phyloP scores from a whole-genome alignment of 2,113 vertebrate genomes.

The Melospiza georgiana region DNA sequence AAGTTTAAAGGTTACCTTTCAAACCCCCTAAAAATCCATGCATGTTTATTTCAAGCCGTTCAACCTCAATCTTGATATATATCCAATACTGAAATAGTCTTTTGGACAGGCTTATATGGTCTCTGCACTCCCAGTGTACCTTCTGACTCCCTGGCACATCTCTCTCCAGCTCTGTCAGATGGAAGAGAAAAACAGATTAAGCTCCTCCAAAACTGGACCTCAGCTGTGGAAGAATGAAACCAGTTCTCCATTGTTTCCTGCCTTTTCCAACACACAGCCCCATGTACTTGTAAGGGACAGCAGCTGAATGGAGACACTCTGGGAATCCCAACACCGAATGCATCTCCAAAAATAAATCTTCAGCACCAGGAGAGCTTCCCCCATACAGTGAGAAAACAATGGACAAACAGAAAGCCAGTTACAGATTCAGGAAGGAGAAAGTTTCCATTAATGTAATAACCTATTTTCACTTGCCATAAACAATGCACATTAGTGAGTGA shows the following conservation, averaged over 20 bases:
- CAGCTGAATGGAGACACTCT: not conserved
- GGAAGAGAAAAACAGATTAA: not conserved
- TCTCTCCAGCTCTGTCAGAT: not conserved
- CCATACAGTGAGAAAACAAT: fast-evolving
- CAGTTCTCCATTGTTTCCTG: not conserved
- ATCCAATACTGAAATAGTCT: not conserved
- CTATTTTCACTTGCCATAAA: not conserved
- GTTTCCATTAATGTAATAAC: not conserved
- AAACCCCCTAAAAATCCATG: not conserved
- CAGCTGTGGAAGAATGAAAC: not conserved
- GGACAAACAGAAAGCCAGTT: not conserved
- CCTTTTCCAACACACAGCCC: not conserved
- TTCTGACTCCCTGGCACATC: not conserved
- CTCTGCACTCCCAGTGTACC: not conserved
- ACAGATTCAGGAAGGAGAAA: not conserved
- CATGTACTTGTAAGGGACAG: not conserved
- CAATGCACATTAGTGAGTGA: not conserved
- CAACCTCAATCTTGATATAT: not conserved
- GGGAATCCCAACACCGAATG: not conserved
- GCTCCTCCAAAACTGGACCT: not conserved
- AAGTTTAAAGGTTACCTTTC: not conserved
- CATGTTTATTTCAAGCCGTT: not conserved
- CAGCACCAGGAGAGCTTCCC: not conserved
- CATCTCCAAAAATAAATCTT: not conserved
- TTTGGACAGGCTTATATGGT: not conserved